A percentile compares a stretch with the other conserved stretches of the same genome.
Conservation (phyloP, 2,797 vertebrate genomes). For the Notamacropus eugenii region DNA sequence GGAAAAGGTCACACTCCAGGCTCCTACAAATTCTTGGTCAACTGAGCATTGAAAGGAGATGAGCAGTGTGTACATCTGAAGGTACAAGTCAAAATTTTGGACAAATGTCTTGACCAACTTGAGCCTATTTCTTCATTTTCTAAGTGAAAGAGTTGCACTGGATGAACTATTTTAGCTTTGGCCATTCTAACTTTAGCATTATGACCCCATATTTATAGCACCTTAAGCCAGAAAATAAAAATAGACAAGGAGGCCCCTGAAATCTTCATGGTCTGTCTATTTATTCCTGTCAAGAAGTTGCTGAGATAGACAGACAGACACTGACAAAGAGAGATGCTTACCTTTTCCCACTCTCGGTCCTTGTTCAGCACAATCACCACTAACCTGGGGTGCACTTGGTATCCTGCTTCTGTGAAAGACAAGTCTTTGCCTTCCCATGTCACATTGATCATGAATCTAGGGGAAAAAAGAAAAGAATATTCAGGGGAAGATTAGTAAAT, state of each 20-base stretch:
- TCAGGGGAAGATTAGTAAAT: constrained; percentile 79
- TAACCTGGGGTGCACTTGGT: constrained; percentile 95
- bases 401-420: constrained; percentile 98
- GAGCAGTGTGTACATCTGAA: neutral
- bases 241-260: accelerated
- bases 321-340: constrained; percentile 74
- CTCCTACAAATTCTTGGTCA: neutral
- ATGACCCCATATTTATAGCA: neutral
- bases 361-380: constrained; percentile 97
- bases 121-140: neutral
- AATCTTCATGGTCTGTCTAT: neutral
- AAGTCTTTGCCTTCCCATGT: constrained; percentile 97
- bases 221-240: neutral
- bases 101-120: neutral
- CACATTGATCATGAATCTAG: constrained; percentile 99
- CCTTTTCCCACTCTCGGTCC: constrained; percentile 97
- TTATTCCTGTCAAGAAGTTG: neutral
- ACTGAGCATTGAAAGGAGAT: neutral
- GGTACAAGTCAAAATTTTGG: neutral
- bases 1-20: neutral
- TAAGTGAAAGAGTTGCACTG: neutral
- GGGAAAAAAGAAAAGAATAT: constrained; percentile 76
- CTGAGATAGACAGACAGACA: neutral
- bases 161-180: neutral
- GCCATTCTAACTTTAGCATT: neutral